Evolutionary conservation across 2,797 vertebrate species (phyloP).

Genomic region (Falco novaeseelandiae): DNA sequence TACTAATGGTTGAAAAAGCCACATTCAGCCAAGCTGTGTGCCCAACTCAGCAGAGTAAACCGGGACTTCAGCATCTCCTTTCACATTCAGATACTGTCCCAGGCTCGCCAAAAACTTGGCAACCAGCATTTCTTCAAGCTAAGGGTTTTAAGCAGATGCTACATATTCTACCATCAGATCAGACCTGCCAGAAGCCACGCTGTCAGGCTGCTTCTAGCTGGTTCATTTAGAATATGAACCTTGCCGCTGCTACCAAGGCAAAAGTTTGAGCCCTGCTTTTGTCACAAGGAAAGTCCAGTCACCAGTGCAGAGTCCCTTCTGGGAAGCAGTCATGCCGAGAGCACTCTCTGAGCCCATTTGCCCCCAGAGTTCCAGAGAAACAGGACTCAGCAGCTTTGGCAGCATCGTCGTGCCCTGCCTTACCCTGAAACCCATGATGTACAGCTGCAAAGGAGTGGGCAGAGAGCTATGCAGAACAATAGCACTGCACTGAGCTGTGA

Average conservation of each 20-base stretch:
- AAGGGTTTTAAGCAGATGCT: not conserved
- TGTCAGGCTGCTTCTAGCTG: not conserved
- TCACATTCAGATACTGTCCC: not conserved
- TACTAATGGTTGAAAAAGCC: not conserved
- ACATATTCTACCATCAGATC: not conserved
- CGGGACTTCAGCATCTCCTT: not conserved
- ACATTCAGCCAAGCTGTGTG: rapidly evolving
- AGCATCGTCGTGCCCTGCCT: not conserved
- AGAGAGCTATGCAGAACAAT: not conserved
- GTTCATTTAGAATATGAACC: not conserved
- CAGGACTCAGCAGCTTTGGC: not conserved
- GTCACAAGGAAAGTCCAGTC: not conserved
- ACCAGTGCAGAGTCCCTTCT: not conserved
- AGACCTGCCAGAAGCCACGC: not conserved
- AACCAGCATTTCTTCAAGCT: not conserved
- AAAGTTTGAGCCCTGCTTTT: not conserved
- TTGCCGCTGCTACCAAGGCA: not conserved
- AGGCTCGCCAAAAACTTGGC: not conserved
- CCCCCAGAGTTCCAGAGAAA: not conserved
- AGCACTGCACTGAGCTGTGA: rapidly evolving
- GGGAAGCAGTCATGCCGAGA: not conserved
- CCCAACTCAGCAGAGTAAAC: not conserved
- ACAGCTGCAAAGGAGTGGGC: not conserved
- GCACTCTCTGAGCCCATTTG: not conserved
- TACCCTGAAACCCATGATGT: not conserved